A percentile compares a stretch with the other conserved stretches of the same genome.
These are phyloP conservation scores for Coptotermes formosanus DNA, from an alignment of 1,140 invertebrate species.

Conservation along the genomic window DNA sequence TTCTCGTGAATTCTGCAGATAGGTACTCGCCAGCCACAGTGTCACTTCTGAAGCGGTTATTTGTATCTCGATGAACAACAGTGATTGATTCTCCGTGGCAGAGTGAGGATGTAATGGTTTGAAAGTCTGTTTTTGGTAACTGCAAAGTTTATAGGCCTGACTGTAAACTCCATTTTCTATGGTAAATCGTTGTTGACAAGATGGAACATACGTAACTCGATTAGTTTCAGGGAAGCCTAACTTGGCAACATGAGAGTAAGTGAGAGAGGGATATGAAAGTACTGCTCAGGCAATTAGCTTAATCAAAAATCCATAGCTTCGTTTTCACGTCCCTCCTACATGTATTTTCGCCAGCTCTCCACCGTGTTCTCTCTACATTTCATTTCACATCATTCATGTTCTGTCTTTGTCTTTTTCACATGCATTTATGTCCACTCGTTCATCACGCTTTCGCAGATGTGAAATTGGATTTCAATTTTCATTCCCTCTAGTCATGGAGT, in stretches of 20 bases:
- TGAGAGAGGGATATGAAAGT: too few species aligned
- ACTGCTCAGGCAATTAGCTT: neutral
- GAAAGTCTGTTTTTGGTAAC: neutral
- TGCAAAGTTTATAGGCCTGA: neutral
- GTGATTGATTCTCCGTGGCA: neutral
- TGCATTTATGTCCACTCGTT: neutral
- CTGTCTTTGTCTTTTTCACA: too few species aligned
- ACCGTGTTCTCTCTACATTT: too few species aligned
- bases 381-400: too few species aligned
- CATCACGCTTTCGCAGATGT: neutral
- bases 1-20: too few species aligned
- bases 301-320: constrained; percentile 19
- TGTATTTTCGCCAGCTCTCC: too few species aligned
- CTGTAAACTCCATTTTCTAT: constrained; percentile 3
- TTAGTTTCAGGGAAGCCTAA: neutral
- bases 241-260: too few species aligned
- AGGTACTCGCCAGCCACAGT: too few species aligned
- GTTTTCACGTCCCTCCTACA: neutral
- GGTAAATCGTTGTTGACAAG: constrained; percentile 18
- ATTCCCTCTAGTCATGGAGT: neutral
- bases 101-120: neutral
- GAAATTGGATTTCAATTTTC: constrained; percentile 7
- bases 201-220: neutral
- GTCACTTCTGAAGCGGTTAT: too few species aligned
- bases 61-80: neutral